These are phyloP conservation scores for Brachionus plicatilis DNA, from an alignment of 1,140 invertebrate genomes.

Conservation along the genomic window DNA sequence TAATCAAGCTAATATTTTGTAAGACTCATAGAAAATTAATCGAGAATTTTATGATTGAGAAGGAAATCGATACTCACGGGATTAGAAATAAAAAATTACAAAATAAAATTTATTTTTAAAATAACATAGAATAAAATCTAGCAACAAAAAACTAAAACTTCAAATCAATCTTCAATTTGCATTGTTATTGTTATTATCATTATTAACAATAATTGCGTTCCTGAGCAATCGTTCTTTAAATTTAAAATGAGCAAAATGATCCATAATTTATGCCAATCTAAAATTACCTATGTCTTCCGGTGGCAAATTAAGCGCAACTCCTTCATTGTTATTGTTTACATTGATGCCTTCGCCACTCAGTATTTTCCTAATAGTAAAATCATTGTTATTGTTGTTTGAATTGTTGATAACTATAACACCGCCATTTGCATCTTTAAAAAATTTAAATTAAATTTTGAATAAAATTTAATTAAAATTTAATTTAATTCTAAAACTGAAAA, in stretches of 20 bases:
- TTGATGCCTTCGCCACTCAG: constrained; percentile 17
- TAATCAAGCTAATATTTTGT: neutral
- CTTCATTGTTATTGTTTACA: neutral
- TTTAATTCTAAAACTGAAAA: neutral
- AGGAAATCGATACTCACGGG: neutral
- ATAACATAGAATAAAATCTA: neutral
- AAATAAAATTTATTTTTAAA: neutral
- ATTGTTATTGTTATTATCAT: constrained; percentile 31
- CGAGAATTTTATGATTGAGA: neutral
- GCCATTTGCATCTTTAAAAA: neutral
- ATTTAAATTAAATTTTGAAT: neutral
- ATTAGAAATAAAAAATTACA: neutral
- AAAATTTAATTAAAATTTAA: neutral
- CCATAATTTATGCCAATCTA: constrained; percentile 9
- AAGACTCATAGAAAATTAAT: neutral
- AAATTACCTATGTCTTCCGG: constrained; percentile 10
- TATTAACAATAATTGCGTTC: constrained; percentile 14
- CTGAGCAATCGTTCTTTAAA: neutral
- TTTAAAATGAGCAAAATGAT: neutral
- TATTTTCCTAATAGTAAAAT: neutral
- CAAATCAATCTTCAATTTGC: neutral
- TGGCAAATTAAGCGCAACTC: neutral
- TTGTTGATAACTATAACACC: constrained; percentile 4
- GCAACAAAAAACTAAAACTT: neutral
- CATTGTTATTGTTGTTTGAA: constrained; percentile 3